These are phyloP conservation scores for Caiman crocodilus DNA, from an alignment of 2,797 vertebrate genomes.

Conservation along the genomic window DNA sequence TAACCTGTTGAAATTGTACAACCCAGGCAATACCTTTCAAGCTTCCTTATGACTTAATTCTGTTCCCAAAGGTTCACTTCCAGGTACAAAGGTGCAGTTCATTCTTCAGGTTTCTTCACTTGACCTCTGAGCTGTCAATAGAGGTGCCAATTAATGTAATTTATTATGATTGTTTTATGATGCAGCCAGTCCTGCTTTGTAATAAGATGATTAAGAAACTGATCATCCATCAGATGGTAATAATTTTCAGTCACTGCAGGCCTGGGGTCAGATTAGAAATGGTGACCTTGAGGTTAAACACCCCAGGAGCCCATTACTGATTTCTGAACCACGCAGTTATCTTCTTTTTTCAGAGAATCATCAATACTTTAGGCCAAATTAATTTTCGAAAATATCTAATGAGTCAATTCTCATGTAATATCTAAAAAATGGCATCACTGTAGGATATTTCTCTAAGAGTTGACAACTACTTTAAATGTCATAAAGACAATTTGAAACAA, in stretches of 20 bases:
- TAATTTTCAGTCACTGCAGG: constrained; percentile 18
- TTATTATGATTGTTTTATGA: background rate
- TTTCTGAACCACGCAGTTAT: background rate
- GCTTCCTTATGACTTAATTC: background rate
- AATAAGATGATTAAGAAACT: background rate
- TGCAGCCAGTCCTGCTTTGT: background rate
- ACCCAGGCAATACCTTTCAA: accelerated
- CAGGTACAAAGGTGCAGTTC: background rate
- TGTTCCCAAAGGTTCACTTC: background rate
- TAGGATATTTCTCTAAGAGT: background rate
- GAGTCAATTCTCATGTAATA: background rate
- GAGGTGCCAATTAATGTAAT: background rate
- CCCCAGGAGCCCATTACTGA: background rate
- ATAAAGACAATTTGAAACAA: background rate
- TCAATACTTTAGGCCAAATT: background rate
- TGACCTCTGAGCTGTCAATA: background rate
- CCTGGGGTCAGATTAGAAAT: background rate
- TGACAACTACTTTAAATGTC: background rate
- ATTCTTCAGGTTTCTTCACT: background rate
- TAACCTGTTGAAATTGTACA: background rate
- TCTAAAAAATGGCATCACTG: background rate
- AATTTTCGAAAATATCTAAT: background rate
- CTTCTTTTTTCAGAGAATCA: background rate
- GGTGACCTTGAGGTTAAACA: background rate
- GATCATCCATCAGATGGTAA: constrained; percentile 5